phyloP scores from a whole-genome alignment of 2,888 invertebrate species.

The Dryococelus australis region DNA sequence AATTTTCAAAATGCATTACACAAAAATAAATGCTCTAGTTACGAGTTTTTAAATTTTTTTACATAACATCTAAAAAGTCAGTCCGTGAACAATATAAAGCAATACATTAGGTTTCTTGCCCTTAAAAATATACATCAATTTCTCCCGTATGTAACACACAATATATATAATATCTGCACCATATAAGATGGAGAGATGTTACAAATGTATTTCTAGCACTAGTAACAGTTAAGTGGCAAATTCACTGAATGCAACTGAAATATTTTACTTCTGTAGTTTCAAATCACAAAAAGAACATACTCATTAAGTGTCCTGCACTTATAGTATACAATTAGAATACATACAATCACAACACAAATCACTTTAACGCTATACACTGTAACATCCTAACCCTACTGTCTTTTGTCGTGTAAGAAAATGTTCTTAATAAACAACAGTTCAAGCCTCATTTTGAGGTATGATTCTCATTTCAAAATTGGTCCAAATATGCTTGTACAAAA shows the following conservation, averaged over 20 bases:
- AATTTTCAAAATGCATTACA: conserved; percentile 47
- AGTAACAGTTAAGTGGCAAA: neutral
- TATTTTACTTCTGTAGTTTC: neutral
- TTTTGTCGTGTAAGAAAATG: conserved; percentile 32
- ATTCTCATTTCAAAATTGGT: conserved; percentile 31
- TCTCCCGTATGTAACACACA: neutral
- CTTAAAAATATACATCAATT: conserved; percentile 16
- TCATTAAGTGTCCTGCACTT: conserved; percentile 44
- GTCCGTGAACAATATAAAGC: conserved; percentile 5
- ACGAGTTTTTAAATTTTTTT: conserved; percentile 27
- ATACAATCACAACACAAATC: conserved; percentile 2
- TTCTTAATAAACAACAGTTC: conserved; percentile 1
- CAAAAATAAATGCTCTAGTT: conserved; percentile 48
- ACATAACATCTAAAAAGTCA: conserved; percentile 31
- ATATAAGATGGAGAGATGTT: neutral
- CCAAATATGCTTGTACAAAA: conserved; percentile 35
- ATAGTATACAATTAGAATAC: conserved; percentile 16
- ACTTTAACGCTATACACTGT: neutral
- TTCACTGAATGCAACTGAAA: neutral
- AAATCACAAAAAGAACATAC: conserved; percentile 37
- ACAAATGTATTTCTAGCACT: neutral
- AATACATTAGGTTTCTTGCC: neutral
- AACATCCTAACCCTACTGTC: conserved; percentile 39
- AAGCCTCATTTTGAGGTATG: neutral
- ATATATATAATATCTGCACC: neutral